These are phyloP conservation scores for Ophioninae sp. DNA, from an alignment of 2,888 invertebrate genomes.

Conservation along the genomic window DNA sequence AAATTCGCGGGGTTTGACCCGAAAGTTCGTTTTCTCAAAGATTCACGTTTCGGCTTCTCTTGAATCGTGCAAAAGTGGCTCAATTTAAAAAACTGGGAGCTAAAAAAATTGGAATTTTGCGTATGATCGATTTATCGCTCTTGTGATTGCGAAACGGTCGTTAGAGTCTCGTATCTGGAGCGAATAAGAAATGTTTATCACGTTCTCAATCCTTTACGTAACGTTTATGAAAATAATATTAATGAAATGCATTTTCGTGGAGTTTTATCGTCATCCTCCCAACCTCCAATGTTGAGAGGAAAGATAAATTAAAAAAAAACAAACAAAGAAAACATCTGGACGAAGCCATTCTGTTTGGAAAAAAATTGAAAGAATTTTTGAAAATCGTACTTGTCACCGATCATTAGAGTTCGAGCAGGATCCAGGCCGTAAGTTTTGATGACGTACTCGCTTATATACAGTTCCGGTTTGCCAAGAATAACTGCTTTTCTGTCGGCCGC, in stretches of 20 bases:
- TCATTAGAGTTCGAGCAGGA: slow-evolving; percentile 93
- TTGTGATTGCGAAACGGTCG: neutral
- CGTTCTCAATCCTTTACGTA: neutral
- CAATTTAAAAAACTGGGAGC: neutral
- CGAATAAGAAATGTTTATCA: neutral
- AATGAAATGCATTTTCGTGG: too few relatives aligned
- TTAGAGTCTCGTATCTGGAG: neutral
- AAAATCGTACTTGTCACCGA: slow-evolving; percentile 89
- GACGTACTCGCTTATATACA: slow-evolving; percentile 89
- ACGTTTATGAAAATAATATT: neutral
- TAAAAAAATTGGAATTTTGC: neutral
- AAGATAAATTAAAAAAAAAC: too few relatives aligned
- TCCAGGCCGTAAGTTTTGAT: slow-evolving; percentile 88
- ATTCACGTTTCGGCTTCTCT: neutral
- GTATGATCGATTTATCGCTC: neutral
- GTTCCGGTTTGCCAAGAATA: slow-evolving; percentile 95
- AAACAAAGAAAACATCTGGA: too few relatives aligned
- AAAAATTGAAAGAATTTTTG: neutral
- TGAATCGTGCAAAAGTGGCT: neutral
- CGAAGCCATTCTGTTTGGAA: neutral
- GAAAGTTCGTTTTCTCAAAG: neutral
- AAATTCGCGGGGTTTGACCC: neutral
- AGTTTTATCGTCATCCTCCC: too few relatives aligned
- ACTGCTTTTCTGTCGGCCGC: slow-evolving; percentile 90
- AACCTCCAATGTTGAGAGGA: too few relatives aligned